Evolutionary conservation across 2,888 invertebrate species (phyloP).

Genomic region (Cephus sareptanus): DNA sequence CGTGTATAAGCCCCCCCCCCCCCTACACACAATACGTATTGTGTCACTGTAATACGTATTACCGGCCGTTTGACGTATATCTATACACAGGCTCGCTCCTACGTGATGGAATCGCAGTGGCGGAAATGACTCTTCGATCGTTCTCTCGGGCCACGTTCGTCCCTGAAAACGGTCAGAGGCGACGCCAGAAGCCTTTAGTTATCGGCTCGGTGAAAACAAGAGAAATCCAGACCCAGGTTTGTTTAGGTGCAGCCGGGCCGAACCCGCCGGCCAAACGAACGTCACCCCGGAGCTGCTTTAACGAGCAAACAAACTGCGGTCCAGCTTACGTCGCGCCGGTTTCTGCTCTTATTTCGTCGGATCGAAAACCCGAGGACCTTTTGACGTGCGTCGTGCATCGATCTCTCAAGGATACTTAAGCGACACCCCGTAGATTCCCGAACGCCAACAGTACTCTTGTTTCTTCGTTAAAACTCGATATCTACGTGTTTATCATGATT

Average conservation of each 20-base stretch:
- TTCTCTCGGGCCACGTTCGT: neutral
- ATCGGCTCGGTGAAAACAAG: neutral
- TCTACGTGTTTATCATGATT: too few relatives aligned
- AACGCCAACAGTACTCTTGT: too few relatives aligned
- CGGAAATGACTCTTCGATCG: neutral
- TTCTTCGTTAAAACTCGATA: too few relatives aligned
- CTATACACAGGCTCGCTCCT: neutral
- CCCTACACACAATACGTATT: neutral
- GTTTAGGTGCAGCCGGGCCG: neutral
- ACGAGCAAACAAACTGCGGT: neutral
- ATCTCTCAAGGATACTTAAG: neutral
- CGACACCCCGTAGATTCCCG: neutral
- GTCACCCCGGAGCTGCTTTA: neutral
- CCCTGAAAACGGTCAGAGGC: neutral
- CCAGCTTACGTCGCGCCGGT: neutral
- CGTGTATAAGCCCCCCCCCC: too few relatives aligned
- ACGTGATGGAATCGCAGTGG: neutral
- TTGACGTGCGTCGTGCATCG: neutral
- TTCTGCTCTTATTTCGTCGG: neutral
- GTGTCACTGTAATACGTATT: neutral
- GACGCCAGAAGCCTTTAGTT: neutral
- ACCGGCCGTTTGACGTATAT: neutral
- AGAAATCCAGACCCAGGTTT: neutral
- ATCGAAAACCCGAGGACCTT: neutral
- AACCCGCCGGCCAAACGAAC: neutral